These are phyloP conservation scores for Drosophila mayaguana DNA, from an alignment of 2,888 invertebrate genomes.

Conservation along the genomic window DNA sequence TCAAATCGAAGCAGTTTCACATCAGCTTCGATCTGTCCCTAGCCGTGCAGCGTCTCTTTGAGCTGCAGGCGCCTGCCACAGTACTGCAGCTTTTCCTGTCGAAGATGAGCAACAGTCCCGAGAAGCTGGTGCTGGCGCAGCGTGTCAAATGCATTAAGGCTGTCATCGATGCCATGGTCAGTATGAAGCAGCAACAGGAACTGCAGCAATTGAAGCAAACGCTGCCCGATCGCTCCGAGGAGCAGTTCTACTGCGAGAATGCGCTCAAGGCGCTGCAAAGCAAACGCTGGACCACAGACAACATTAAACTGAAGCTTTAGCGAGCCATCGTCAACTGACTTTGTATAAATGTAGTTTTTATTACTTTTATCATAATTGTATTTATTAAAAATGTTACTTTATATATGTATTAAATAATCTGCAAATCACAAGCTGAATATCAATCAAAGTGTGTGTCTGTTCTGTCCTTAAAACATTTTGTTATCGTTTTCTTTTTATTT, in stretches of 20 bases:
- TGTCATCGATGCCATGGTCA: slow-evolving; percentile 82
- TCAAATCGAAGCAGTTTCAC: slow-evolving; percentile 84
- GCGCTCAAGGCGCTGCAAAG: slow-evolving; percentile 86
- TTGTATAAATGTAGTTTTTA: slow-evolving; percentile 67
- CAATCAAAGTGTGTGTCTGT: slow-evolving; percentile 61
- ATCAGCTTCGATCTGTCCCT: slow-evolving; percentile 83
- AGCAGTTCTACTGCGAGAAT: slow-evolving; percentile 90
- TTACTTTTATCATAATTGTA: slow-evolving; percentile 51
- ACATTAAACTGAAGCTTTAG: slow-evolving; percentile 82
- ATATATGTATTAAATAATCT: slow-evolving; percentile 67
- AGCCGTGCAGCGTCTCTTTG: slow-evolving; percentile 80
- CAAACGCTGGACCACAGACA: slow-evolving; percentile 84
- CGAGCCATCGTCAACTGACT: background rate
- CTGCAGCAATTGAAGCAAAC: slow-evolving; percentile 78
- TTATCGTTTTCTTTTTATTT: slow-evolving; percentile 12
- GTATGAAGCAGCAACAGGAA: slow-evolving; percentile 82
- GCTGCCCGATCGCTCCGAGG: slow-evolving; percentile 86
- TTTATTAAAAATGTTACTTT: slow-evolving; percentile 28
- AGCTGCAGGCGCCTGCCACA: slow-evolving; percentile 82
- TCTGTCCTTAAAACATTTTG: slow-evolving; percentile 28
- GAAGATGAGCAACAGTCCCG: slow-evolving; percentile 80
- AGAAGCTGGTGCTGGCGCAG: slow-evolving; percentile 80
- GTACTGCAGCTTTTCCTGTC: slow-evolving; percentile 83
- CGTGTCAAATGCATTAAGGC: slow-evolving; percentile 83
- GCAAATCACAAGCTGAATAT: slow-evolving; percentile 83